These are phyloP conservation scores for Stenoptilia bipunctidactyla DNA, from an alignment of 2,888 invertebrate genomes.

Conservation along the genomic window DNA sequence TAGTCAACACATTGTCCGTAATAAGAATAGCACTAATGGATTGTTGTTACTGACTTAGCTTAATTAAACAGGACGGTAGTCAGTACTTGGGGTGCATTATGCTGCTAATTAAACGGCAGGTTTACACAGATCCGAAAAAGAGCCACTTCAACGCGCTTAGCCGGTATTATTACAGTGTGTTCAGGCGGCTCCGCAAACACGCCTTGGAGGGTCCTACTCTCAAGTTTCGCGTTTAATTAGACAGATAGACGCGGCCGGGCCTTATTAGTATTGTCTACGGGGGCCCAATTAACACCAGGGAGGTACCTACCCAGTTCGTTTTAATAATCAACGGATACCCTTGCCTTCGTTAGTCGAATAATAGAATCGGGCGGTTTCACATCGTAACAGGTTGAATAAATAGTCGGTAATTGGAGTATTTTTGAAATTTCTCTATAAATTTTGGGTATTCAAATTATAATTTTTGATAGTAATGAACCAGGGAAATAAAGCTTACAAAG, in stretches of 20 bases:
- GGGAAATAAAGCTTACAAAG: no score
- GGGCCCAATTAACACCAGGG: slow-evolving; percentile 70
- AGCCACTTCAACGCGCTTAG: slow-evolving; percentile 70
- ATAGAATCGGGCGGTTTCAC: slow-evolving; percentile 51
- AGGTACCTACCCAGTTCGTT: slow-evolving; percentile 59
- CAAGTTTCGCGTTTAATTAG: slow-evolving; percentile 72
- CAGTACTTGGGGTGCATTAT: slow-evolving; percentile 68
- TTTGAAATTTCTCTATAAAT: slow-evolving; percentile 21
- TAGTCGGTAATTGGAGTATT: slow-evolving; percentile 2
- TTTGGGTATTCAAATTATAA: no score
- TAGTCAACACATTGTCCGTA: slow-evolving; percentile 36
- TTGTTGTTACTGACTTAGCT: slow-evolving; percentile 67
- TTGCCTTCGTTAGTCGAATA: slow-evolving; percentile 64
- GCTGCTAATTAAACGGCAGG: slow-evolving; percentile 67
- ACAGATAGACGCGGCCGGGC: slow-evolving; percentile 70
- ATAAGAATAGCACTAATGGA: slow-evolving; percentile 41
- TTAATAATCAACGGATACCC: slow-evolving; percentile 68
- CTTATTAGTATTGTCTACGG: slow-evolving; percentile 72
- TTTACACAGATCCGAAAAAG: slow-evolving; percentile 69
- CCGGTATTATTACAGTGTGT: slow-evolving; percentile 69
- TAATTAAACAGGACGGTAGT: slow-evolving; percentile 65
- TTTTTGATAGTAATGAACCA: no score
- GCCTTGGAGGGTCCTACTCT: slow-evolving; percentile 66
- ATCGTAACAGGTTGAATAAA: slow-evolving; percentile 18
- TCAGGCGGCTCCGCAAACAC: slow-evolving; percentile 65